phyloP scores from a whole-genome alignment of 2,888 invertebrate genomes.

The Gortyna flavago region DNA sequence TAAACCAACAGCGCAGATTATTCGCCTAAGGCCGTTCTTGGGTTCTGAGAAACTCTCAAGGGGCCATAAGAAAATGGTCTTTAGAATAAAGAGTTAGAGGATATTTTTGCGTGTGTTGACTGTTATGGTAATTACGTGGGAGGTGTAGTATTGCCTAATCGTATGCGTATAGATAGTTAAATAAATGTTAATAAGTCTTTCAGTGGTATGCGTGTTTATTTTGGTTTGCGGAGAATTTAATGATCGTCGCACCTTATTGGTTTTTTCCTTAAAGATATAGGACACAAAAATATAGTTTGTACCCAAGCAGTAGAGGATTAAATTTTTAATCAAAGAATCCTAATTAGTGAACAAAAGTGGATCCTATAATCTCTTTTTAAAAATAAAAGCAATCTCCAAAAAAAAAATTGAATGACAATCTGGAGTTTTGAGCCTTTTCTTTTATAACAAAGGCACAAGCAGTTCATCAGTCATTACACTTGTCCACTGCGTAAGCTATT shows the following conservation, averaged over 20 bases:
- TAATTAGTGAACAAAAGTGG: background rate
- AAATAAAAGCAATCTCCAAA: too few species aligned
- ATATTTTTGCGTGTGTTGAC: conserved; percentile 29
- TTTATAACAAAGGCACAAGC: background rate
- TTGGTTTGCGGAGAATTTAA: conserved; percentile 9
- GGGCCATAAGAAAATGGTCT: conserved; percentile 36
- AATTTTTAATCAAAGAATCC: background rate
- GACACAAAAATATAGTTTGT: background rate
- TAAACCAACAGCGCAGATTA: conserved; percentile 74
- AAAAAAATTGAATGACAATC: background rate
- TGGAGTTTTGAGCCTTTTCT: background rate
- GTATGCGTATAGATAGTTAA: conserved; percentile 47
- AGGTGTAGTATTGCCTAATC: conserved; percentile 51
- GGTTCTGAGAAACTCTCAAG: conserved; percentile 41
- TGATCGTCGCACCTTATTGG: conserved; percentile 2
- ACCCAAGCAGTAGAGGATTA: background rate
- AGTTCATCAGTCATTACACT: background rate
- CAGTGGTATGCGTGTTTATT: conserved; percentile 36
- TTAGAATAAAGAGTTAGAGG: conserved; percentile 30
- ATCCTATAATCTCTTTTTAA: background rate
- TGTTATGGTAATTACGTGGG: conserved; percentile 37
- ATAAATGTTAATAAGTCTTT: conserved; percentile 51
- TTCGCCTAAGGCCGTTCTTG: conserved; percentile 67
- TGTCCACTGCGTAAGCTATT: background rate
- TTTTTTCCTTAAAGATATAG: background rate